A percentile compares a stretch with the other conserved stretches of the same genome.
phyloP scores from a whole-genome alignment of 2,888 invertebrate genomes.

The Agelastica alni region DNA sequence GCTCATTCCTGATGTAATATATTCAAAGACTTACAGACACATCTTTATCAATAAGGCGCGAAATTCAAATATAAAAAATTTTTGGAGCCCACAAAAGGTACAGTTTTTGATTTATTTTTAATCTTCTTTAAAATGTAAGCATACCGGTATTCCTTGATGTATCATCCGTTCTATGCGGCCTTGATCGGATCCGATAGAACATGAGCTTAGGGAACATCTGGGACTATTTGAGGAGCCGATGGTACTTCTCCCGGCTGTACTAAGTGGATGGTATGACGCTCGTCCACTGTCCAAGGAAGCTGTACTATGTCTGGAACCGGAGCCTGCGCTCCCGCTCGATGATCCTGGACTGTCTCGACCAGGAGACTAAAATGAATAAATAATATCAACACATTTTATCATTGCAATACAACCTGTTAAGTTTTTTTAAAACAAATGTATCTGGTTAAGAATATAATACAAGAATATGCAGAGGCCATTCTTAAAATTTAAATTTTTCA shows the following conservation, averaged over 20 bases:
- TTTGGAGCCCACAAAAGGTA: no score
- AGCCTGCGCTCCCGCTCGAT: conserved; percentile 84
- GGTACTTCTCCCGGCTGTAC: conserved; percentile 57
- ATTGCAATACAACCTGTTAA: no score
- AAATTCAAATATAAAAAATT: no score
- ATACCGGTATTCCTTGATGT: conserved; percentile 70
- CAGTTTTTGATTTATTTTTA: background rate
- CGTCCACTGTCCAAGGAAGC: conserved; percentile 90
- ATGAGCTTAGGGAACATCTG: conserved; percentile 76
- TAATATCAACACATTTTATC: no score
- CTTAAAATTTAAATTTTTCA: no score
- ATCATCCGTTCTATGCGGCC: conserved; percentile 74
- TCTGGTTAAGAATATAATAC: no score
- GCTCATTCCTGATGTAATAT: no score
- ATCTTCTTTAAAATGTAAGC: conserved; percentile 39
- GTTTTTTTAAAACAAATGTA: no score
- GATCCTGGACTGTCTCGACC: conserved; percentile 93
- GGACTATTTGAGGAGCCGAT: conserved; percentile 63
- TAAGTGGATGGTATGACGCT: conserved; percentile 74
- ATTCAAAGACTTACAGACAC: no score
- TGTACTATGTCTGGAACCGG: conserved; percentile 87
- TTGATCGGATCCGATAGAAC: conserved; percentile 73
- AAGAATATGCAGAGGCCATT: no score
- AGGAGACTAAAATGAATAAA: conserved; percentile 81
- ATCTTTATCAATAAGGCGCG: background rate